Base-by-base conservation (phyloP, 1,140 invertebrate species). In the Cyphomyrmex costatus region DNA sequence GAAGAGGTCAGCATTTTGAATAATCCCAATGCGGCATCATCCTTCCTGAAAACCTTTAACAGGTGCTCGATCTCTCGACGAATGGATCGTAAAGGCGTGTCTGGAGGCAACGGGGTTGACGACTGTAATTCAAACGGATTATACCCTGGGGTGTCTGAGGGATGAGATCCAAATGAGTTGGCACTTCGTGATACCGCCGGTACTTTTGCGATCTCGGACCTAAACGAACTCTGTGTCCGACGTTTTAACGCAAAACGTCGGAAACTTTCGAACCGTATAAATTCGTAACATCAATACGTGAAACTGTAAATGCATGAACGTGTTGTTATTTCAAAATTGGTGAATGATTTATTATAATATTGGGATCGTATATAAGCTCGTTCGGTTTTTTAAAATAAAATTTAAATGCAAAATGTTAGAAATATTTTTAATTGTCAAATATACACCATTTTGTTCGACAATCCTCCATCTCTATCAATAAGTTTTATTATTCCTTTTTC, bases 51-150 rank as follows among this genome's bases (percentile, higher is more conserved):
- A 74, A 21, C 46, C 85, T 80, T 91, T 91, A 91, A 92, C 91
- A 91, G 91, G 88, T 92, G 87, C 92, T 92, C 91, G 86, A 93
- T 93, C 92, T 92, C 87, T 60, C 88, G 79, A 88, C 80, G 86
- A 91, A 85, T 73, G 71, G 84, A 86, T 90, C 85, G 90, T 88
- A 89, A 88, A 92, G 83, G 86, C 82, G 86, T 85, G 88, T 80
- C 82, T 30, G 36, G 30, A 61, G 65, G 66, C 66, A 61, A 36
- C 33, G 42, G 74, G 80, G 84, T 92, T 92, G 92, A 92, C 92
- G 90, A 92, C 87, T 92, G 88, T 93, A 93, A 93, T 93, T 93
- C 90, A 93, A 93, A 93, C 90, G 91, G 91, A 93, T 93, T 92
- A 92, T 92, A 92, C 93, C 91, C 91, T 49, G 53, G 84, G 90